Evolutionary conservation across 1,140 invertebrate species (phyloP), one percentile per base, ranked within the genome.

Genomic region (Ceratosolen fusciceps): DNA sequence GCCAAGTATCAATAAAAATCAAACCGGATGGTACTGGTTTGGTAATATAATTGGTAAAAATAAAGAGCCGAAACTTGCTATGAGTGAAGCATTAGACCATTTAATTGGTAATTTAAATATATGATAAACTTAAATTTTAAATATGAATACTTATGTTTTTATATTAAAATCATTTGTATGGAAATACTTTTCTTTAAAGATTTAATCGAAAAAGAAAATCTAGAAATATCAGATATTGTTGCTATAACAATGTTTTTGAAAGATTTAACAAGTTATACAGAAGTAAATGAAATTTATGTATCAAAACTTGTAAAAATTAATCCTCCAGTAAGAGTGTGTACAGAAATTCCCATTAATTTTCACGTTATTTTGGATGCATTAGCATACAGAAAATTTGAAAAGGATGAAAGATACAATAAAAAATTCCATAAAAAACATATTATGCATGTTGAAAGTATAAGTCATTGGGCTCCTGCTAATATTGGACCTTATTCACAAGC

Each of bases 401-500:
- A 80, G 21, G 78, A 80, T 37, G 79, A 80, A 19, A 78, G 49
- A 52, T 75, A 70, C 29, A 88, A 88, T 82, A 87, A 85, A 34
- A 85, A 86, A 82, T 74, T 83, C 68, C 86, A 86, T 74, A 89
- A 92, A 74, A 92, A 93, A 83, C 92, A 94, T 60, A 95, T 94
- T 14, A 96, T 98, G 95, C 97, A 98, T 89, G 97, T 98, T 37
- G 97, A 98, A 89, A 95, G 96, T 70, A 94, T 98, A 78, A 98
- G 97, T 31, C 96, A 98, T 90, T 98, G 97, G 97, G 97, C 97
- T 7, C 97, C 97, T 8, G 96, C 96, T 58, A 98, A 97, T 86
- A 98, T 99, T 83, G 97, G 97, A 21, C 97, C 97, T 43, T 99
- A 98, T 88, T 98, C 97, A 87, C 97, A 99, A 91, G 96, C 95